Base-by-base conservation (phyloP, 2,888 invertebrate species). In the Acholoe squamosa region DNA sequence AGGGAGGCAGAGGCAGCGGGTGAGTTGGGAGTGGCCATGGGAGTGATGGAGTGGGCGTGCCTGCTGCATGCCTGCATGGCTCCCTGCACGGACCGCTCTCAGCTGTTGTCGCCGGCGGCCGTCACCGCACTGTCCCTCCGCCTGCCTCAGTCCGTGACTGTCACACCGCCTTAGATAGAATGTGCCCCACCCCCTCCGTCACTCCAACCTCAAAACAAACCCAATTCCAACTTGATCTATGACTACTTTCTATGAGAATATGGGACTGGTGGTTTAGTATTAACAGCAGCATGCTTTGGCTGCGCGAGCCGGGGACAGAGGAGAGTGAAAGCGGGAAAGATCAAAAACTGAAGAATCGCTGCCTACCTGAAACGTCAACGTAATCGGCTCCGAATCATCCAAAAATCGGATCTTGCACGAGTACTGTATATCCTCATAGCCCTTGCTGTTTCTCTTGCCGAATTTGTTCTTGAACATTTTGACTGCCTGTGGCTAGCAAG, bases 351-450 rank as follows among this genome's bases (percentile, higher is more conserved):
- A 43, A 52, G n/a, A n/a, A n/a, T n/a, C n/a, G 14, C 28, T 28
- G 12, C 89, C 93, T 93, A 95, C 95, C 94, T 95, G 95, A 92
- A 94, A 95, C 61, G 94, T 93, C 76, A 95, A 92, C 84, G 94
- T 94, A 89, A 95, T 94, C 43, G 95, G 94, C 80, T 95, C 95
- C 22, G 95, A 94, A 92, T 95, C 95, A 92, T 95, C 95, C 92
- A 95, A 92, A 92, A 95, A 95, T 61, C 95, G 93, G 51, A 95
- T 94, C 54, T 94, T 95, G 91, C 95, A 95, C 91, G 95, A 93
- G 92, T 94, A 94, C 91, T 95, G 95, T 92, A 94, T 94, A 90
- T 94, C 94, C 90, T 94, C 93, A 91, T 95, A 95, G 91, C 93
- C 93, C 92, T 94, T 95, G 76, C 54, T 90, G 22, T 91, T 91